Evolutionary conservation across 2,113 vertebrate genomes (phyloP).

Genomic region (Podarcis muralis): DNA sequence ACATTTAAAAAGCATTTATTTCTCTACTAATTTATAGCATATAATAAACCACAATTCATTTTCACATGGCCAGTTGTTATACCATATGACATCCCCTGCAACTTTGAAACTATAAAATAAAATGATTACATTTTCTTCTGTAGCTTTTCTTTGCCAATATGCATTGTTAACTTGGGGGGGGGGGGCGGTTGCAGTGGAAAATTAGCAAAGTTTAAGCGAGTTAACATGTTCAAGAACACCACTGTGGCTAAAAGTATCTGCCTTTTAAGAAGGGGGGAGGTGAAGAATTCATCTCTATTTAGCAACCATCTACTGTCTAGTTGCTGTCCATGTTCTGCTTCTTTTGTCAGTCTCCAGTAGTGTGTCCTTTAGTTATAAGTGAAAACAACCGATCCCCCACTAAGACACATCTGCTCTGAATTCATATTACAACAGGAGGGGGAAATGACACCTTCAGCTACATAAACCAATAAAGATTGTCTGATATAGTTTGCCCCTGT

Average conservation of each 20-base stretch:
- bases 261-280: neutral
- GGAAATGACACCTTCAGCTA: slow-evolving; percentile 68
- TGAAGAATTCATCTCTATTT: slow-evolving; percentile 3
- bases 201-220: accelerated
- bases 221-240: neutral
- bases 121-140: too few species aligned
- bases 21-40: accelerated
- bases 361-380: slow-evolving; percentile 43
- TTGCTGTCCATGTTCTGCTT: neutral
- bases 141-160: neutral
- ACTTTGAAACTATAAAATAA: accelerated
- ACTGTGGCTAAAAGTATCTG: accelerated
- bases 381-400: slow-evolving; percentile 57
- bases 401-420: slow-evolving; percentile 80
- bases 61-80: too few species aligned
- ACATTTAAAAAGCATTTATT: neutral
- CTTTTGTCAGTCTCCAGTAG: slow-evolving; percentile 44
- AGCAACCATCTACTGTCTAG: neutral
- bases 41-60: neutral
- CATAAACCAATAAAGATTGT: slow-evolving; percentile 78
- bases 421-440: slow-evolving; percentile 73
- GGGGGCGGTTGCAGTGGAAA: accelerated
- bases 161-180: accelerated
- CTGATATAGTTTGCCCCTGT: slow-evolving; percentile 74
- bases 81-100: accelerated